Evolutionary conservation across 1,140 invertebrate genomes (phyloP), one percentile per base, ranked within the genome.

Genomic region (Aphis gossypii): DNA sequence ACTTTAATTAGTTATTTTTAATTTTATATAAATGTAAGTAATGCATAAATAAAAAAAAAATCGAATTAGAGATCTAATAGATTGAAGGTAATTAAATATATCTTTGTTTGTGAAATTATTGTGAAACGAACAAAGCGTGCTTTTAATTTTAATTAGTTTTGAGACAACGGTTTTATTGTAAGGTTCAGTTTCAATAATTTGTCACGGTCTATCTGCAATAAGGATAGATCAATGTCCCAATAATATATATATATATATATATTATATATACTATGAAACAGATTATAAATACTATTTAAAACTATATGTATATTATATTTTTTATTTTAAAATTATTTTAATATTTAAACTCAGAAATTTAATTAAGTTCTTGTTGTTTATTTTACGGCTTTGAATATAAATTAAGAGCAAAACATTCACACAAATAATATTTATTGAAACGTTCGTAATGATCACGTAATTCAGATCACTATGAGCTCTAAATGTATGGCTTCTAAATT

Each of bases 111-210:
- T 68, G 30, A 68, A 68, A 68, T 68, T 68, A 68, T 68, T 68
- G 60, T 68, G 30, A 68, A 68, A 68, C 60, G 30, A 68, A 68
- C 30, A 68, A 68, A 68, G 60, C 25, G 30, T 11, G 60, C 60
- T 68, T 68, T 68, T 68, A 68, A 68, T 68, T 68, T 68, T 68
- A 68, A 68, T 68, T 68, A n/a, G 60, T 68, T 60, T 68, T 68
- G 30, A 68, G 25, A 68, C 30, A 68, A 68, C 30, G 11, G 60
- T 68, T 68, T 68, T 68, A 68, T 68, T 68, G 60, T 68, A n/a
- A 68, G 60, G 30, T n/a, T n/a, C 60, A n/a, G 30, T 68, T 68
- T 14, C 60, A n/a, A 68, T 68, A 68, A 68, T 68, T 68, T 68
- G 30, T n/a, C 25, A 68, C 1, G 30, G 9, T 68, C 30, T 68